Base-by-base conservation (phyloP, 2,113 vertebrate genomes). In the Spilogale gracilis region DNA sequence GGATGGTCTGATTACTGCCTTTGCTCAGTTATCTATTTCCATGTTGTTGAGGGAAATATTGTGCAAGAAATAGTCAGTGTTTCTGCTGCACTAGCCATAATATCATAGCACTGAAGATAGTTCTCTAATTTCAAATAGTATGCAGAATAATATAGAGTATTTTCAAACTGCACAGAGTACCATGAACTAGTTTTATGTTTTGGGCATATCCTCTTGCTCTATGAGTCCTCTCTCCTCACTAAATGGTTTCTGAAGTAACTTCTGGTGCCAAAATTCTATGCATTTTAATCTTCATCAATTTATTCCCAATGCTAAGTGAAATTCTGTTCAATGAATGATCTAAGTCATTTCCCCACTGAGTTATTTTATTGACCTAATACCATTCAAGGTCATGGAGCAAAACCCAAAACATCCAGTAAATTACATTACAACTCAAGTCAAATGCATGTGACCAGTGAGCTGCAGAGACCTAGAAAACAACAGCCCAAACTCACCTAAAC, bases 251-350 rank as follows among this genome's bases (percentile, higher is more conserved):
- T 67, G 45, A 54, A 23, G 52, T n/a, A 30, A 10, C 32, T 87
- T 90, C 63, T 63, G 63, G 69, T 32, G 67, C 30, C 54, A 65
- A 58, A 94, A 69, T 48, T 27, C n/a, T 84, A 38, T 10, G 8
- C 16, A 85, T 67, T 95, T 78, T 58, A 65, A 50, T 82, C 54
- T 58, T 74, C 32, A 88, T 45, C n/a, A 61, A 50, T 81, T 84
- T 95, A 69, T 61, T 94, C 38, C 54, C 30, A 52, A 23, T 23
- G 63, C 23, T 90, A 96, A 95, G 54, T 89, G 30, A 91, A 93
- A 89, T 69, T 84, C 32, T 60, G 5, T 79, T 82, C 52, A 82
- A n/a, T 69, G 82, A 23, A 56, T 7, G 2, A 4, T 27, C 30
- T 79, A 63, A 95, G 58, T 69, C 48, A 84, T 81, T 95, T 96